Conservation (phyloP, 2,888 invertebrate genomes). For the Oscheius sp. region DNA sequence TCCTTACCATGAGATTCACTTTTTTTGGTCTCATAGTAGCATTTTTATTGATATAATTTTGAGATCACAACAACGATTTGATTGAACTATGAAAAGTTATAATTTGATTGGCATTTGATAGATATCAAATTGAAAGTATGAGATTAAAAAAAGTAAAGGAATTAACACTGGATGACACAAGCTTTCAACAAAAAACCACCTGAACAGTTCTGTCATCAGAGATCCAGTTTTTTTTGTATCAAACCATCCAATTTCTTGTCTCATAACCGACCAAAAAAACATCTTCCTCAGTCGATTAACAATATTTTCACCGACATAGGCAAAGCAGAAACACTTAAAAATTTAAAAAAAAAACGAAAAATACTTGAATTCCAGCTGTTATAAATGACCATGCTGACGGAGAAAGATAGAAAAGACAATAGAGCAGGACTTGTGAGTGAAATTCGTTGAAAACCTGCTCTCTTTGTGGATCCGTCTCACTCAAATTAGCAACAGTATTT, state of each 20-base stretch:
- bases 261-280: constrained; percentile 40
- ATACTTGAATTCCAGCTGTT: neutral
- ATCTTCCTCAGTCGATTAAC: constrained; percentile 32
- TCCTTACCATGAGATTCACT: neutral
- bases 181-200: no score
- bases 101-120: no score
- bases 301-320: constrained; percentile 4
- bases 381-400: neutral
- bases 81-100: no score
- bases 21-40: neutral
- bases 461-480: neutral
- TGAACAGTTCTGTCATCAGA: constrained; percentile 39
- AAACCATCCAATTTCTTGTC: constrained; percentile 47
- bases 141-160: no score
- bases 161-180: no score
- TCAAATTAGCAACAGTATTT: constrained; percentile 16
- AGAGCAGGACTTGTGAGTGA: neutral
- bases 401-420: neutral
- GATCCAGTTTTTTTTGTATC: constrained; percentile 39
- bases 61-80: no score
- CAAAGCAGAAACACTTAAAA: constrained; percentile 1
- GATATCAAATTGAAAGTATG: no score
- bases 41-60: no score
- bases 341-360: neutral
- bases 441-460: constrained; percentile 21